Base-by-base conservation (phyloP, 1,140 invertebrate genomes). In the Drosophila lacteicornis region DNA sequence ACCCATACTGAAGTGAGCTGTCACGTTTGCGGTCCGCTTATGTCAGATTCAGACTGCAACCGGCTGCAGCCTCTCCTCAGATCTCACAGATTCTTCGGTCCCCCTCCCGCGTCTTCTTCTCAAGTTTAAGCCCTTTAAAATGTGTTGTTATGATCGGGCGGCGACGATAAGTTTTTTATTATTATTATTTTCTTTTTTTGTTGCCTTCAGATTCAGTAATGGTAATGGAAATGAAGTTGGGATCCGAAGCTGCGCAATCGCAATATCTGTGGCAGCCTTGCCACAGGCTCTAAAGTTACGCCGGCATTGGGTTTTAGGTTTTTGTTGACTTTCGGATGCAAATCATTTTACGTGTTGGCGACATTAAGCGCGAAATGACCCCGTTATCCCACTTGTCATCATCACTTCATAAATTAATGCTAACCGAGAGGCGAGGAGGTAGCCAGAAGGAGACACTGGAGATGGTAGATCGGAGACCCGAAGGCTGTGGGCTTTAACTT, bases 361-460 rank as follows among this genome's bases (percentile, higher is more conserved):
- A 91, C 88, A 91, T 91, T 91, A 91, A 91, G 88, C 84, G 65
- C 88, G 88, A 91, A 91, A 91, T 91, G 88, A 91, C 88, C 88
- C 90, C 88, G 85, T 91, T 91, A 91, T 91, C 88, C 88, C 88
- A 91, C 88, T 91, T 91, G 88, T 91, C 88, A 91, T 91, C 88
- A 85, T 91, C 88, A 91, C 88, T 91, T 91, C 88, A 91, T 91
- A 91, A 91, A 91, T 91, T 91, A 91, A 91, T 85, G 88, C 81
- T 67, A 84, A 75, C 80, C 70, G 57, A 53, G 27, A 27, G 38
- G 67, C 55, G 45, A 45, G 33, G 22, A 56, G 63, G 80, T 59
- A 83, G 75, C 73, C 59, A 60, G 45, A 13, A 63, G 51, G 53
- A 67, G 74, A 22, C 25, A 42, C 38, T 27, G 49, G 36, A 49